Conservation (phyloP, 2,888 invertebrate genomes). For the Spatulosminthurus flaviceps region DNA sequence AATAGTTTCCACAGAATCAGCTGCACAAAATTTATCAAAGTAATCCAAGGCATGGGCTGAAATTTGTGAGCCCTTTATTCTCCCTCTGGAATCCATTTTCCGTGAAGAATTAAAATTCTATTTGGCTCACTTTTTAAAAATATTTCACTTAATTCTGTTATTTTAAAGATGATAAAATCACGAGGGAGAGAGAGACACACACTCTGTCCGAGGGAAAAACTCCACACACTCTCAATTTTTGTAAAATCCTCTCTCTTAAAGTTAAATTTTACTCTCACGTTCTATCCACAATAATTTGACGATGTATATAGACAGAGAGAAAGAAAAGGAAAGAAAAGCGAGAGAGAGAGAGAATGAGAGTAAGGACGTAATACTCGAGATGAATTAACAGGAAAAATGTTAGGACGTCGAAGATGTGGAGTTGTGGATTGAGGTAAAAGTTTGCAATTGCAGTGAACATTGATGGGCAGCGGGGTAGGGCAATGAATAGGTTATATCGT, state of each 20-base stretch:
- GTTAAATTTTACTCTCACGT: too few relatives aligned
- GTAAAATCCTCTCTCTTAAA: too few relatives aligned
- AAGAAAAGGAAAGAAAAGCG: too few relatives aligned
- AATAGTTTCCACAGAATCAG: slow-evolving; percentile 89
- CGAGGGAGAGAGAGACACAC: too few relatives aligned
- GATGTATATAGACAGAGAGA: too few relatives aligned
- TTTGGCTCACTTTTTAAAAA: too few relatives aligned
- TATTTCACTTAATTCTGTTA: too few relatives aligned
- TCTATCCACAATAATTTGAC: too few relatives aligned
- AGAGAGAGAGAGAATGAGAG: too few relatives aligned
- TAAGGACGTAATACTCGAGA: background rate
- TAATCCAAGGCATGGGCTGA: slow-evolving; percentile 78
- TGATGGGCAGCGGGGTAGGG: slow-evolving; percentile 1
- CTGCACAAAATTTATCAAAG: slow-evolving; percentile 92
- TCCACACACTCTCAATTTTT: too few relatives aligned
- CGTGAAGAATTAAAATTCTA: background rate
- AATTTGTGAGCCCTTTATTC: slow-evolving; percentile 31
- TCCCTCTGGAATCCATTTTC: slow-evolving; percentile 21
- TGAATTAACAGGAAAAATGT: background rate
- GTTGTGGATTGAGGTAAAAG: background rate
- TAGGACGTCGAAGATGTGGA: background rate
- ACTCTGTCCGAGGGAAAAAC: too few relatives aligned
- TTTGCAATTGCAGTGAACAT: background rate
- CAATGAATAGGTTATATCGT: slow-evolving; percentile 26
- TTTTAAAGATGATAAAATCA: too few relatives aligned